phyloP scores from a whole-genome alignment of 1,140 invertebrate species.

The Aricia agestis region DNA sequence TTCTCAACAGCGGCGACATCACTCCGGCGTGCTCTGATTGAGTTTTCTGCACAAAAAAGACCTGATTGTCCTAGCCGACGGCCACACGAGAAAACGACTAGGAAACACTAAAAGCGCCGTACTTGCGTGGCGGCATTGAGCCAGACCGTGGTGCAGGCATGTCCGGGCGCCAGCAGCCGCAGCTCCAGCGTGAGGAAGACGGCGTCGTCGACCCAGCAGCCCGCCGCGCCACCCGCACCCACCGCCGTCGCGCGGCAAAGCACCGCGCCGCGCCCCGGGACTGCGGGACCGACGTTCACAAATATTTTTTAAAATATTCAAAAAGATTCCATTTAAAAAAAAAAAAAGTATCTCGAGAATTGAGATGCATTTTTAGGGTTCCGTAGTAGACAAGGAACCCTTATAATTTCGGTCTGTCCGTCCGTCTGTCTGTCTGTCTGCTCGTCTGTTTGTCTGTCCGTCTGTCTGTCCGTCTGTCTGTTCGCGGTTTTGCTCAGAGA shows the following conservation, averaged over 20 bases:
- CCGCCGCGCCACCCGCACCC: slow-evolving; percentile 35
- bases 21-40: slow-evolving; percentile 54
- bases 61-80: too few species aligned
- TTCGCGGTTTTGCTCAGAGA: too few species aligned
- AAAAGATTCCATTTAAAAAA: too few species aligned
- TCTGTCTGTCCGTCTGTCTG: too few species aligned
- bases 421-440: too few species aligned
- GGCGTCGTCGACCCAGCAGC: slow-evolving; percentile 44
- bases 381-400: too few species aligned
- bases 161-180: slow-evolving; percentile 35
- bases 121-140: slow-evolving; percentile 55
- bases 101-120: background rate
- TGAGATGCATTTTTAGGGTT: too few species aligned
- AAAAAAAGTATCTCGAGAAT: too few species aligned
- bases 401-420: too few species aligned
- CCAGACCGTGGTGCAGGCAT: slow-evolving; percentile 48
- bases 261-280: slow-evolving; percentile 29
- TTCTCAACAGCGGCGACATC: slow-evolving; percentile 42
- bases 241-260: slow-evolving; percentile 37
- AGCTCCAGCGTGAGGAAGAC: slow-evolving; percentile 45
- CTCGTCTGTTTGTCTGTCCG: too few species aligned
- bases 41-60: slow-evolving; percentile 36
- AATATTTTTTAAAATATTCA: too few species aligned
- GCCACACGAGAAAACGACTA: too few species aligned
- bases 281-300: slow-evolving; percentile 23